These are phyloP conservation scores for Nomada fabriciana DNA, from an alignment of 2,888 invertebrate genomes.

Conservation along the genomic window DNA sequence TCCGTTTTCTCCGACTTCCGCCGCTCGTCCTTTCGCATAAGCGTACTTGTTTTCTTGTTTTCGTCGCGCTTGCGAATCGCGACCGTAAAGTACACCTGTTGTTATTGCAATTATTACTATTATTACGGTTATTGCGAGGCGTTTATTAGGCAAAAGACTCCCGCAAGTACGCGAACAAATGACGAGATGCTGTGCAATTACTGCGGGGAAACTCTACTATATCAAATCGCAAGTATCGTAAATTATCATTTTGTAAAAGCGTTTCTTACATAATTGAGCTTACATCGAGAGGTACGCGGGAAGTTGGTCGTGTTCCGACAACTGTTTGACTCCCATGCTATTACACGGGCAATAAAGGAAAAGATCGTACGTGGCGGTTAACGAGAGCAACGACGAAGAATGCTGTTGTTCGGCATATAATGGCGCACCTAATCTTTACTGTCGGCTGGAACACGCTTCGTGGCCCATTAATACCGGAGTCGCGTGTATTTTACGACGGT, in stretches of 20 bases:
- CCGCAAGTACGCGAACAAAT: too few relatives aligned
- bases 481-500: conserved; percentile 36
- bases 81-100: too few relatives aligned
- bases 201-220: too few relatives aligned
- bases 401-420: conserved; percentile 29
- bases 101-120: too few relatives aligned
- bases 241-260: too few relatives aligned
- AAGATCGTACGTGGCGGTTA: conserved; percentile 7
- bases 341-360: conserved; percentile 15
- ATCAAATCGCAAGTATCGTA: too few relatives aligned
- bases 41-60: not conserved
- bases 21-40: conserved; percentile 8
- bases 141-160: too few relatives aligned
- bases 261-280: too few relatives aligned
- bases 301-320: conserved; percentile 13
- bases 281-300: not conserved
- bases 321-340: not conserved
- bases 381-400: conserved; percentile 17
- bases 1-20: conserved; percentile 49
- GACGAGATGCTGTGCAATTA: too few relatives aligned
- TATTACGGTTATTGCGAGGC: too few relatives aligned
- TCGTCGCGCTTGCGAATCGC: not conserved
- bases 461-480: conserved; percentile 25
- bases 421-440: conserved; percentile 50
- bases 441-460: conserved; percentile 24